Percentiles rank a stretch among this genome's conserved stretches.
These are phyloP conservation scores for Copsychus sechellarum DNA, from an alignment of 2,113 vertebrate genomes.

Conservation along the genomic window DNA sequence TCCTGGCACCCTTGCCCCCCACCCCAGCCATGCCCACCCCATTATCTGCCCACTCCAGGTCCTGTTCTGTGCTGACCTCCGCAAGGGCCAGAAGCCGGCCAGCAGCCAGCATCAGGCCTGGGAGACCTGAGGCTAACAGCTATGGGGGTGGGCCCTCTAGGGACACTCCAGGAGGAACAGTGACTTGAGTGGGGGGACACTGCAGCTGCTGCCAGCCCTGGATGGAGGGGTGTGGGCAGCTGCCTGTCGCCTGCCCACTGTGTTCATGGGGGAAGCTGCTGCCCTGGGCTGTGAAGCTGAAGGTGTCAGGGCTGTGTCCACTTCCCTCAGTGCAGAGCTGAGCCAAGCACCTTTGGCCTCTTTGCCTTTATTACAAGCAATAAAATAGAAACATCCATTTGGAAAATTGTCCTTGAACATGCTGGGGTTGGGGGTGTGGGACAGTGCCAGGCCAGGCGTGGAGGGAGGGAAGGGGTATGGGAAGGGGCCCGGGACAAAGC, in stretches of 20 bases:
- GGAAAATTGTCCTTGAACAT: slow-evolving; percentile 65
- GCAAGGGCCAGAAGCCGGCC: slow-evolving; percentile 71
- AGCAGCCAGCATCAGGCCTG: not conserved
- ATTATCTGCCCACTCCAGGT: slow-evolving; percentile 67
- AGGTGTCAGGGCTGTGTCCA: not conserved
- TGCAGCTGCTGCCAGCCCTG: not conserved
- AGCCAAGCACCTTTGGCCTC: not conserved
- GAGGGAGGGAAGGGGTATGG: not conserved
- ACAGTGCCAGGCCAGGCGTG: not conserved
- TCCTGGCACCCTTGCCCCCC: too few species aligned
- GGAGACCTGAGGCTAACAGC: not conserved
- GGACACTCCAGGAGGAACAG: not conserved
- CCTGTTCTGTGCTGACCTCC: slow-evolving; percentile 90
- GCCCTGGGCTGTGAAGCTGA: not conserved
- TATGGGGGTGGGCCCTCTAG: not conserved
- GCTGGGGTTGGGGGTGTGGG: not conserved
- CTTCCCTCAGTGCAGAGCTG: not conserved
- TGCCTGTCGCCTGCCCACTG: not conserved
- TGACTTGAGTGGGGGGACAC: too few species aligned
- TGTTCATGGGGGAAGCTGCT: not conserved
- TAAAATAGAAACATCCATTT: slow-evolving; percentile 78
- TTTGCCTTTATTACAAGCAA: slow-evolving; percentile 79
- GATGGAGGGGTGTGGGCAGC: not conserved
- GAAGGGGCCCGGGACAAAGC: not conserved
- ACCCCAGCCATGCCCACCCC: accelerated